A percentile compares a stretch with the other conserved stretches of the same genome.
These are phyloP conservation scores for Ispidina picta DNA, from an alignment of 2,797 vertebrate genomes.

Conservation along the genomic window DNA sequence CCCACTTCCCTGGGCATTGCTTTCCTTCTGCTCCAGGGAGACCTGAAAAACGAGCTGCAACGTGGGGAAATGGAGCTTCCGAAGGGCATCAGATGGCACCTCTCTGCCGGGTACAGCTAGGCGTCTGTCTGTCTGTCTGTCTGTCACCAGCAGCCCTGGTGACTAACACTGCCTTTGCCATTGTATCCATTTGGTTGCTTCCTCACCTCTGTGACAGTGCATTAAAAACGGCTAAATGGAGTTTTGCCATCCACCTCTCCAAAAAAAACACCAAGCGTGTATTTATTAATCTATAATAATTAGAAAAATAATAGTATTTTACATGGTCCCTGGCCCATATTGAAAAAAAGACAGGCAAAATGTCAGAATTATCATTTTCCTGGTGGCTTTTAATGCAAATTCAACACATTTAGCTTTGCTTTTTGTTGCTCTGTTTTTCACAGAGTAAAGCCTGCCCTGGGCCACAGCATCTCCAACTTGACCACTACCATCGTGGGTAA, in stretches of 20 bases:
- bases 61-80: accelerated
- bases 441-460: accelerated
- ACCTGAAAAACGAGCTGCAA: neutral
- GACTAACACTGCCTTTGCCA: neutral
- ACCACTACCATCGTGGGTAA: accelerated
- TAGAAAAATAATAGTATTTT: accelerated
- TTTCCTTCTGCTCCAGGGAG: neutral
- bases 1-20: neutral
- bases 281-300: neutral
- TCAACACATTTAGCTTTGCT: neutral
- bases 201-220: accelerated
- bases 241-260: neutral
- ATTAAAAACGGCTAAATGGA: neutral
- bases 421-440: accelerated
- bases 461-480: accelerated
- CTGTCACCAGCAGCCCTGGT: neutral
- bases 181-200: accelerated
- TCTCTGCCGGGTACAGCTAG: neutral
- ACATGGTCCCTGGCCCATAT: accelerated
- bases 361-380: neutral
- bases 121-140: neutral
- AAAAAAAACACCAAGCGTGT: accelerated
- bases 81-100: neutral
- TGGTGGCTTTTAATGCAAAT: neutral
- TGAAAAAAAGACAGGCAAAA: neutral